These are phyloP conservation scores for Heptranchias perlo DNA, from an alignment of 2,113 vertebrate species.

Conservation along the genomic window DNA sequence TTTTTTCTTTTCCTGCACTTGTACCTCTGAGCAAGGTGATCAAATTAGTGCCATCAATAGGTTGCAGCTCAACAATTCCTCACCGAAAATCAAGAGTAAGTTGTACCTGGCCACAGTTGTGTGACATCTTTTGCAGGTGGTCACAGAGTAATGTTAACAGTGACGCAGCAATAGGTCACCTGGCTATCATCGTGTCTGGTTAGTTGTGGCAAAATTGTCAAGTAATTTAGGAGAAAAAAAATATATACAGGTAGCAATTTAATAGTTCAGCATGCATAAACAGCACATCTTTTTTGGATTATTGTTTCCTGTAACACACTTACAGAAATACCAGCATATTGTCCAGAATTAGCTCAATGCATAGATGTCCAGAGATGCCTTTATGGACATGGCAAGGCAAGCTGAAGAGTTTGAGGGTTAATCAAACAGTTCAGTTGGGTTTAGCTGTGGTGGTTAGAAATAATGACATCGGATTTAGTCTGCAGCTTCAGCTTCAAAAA, in stretches of 20 bases:
- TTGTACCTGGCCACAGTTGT: not conserved
- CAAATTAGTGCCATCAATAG: not conserved
- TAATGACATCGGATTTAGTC: not conserved
- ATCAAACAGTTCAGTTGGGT: not conserved
- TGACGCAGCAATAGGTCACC: not conserved
- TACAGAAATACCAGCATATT: not conserved
- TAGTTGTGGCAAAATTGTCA: not conserved
- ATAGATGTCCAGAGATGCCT: not conserved
- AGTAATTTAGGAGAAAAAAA: no score
- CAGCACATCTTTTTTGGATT: not conserved
- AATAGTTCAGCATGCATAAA: not conserved
- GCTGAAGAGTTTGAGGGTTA: not conserved
- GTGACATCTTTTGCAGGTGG: not conserved
- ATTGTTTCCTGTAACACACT: no score
- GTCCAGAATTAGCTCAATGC: not conserved
- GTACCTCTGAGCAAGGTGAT: not conserved
- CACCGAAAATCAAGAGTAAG: not conserved
- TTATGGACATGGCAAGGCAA: not conserved
- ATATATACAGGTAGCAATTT: not conserved
- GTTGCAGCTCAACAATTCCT: not conserved
- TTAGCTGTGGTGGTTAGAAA: not conserved
- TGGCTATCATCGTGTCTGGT: not conserved
- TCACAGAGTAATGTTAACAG: not conserved
- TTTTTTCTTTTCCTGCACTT: not conserved
- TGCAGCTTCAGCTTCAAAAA: not conserved